These are phyloP conservation scores for Pleuronectes platessa DNA, from an alignment of 2,113 vertebrate genomes.

Conservation along the genomic window DNA sequence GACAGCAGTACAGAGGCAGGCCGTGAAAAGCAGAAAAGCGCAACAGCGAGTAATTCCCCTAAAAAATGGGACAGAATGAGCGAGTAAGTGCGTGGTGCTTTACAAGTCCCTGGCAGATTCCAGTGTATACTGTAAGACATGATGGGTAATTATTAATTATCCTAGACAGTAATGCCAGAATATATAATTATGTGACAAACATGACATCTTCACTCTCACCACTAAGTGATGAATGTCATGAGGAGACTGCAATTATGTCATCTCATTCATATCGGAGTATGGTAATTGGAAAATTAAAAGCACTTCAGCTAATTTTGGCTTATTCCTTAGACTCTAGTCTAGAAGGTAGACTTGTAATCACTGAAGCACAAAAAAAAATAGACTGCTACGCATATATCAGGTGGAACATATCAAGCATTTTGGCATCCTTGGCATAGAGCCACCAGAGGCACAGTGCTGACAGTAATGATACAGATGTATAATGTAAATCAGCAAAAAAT, in stretches of 20 bases:
- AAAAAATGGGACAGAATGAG: constrained; percentile 32
- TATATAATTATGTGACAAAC: constrained; percentile 81
- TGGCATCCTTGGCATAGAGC: constrained; percentile 12
- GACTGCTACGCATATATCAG: constrained; percentile 24
- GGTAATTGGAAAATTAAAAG: constrained; percentile 69
- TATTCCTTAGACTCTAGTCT: constrained; percentile 50
- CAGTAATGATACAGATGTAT: constrained; percentile 30
- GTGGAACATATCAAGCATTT: constrained; percentile 26
- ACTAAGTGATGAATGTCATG: constrained; percentile 77
- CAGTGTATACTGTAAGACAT: constrained; percentile 71
- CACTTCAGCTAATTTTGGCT: constrained; percentile 66
- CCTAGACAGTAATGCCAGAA: constrained; percentile 71
- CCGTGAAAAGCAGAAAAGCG: constrained; percentile 55
- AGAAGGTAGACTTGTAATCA: constrained; percentile 54
- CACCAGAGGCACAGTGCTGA: constrained; percentile 16
- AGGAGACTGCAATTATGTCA: constrained; percentile 78
- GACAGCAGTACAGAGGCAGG: constrained; percentile 33
- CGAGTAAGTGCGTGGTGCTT: constrained; percentile 36
- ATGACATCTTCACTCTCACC: constrained; percentile 69
- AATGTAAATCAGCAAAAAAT: constrained; percentile 32
- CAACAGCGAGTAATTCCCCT: constrained; percentile 46
- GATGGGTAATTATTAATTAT: constrained; percentile 80
- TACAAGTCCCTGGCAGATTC: constrained; percentile 67
- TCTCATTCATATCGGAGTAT: constrained; percentile 62
- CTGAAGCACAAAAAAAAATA: constrained; percentile 36